Evolutionary conservation across 2,113 vertebrate species (phyloP), one percentile per base, ranked within the genome.

Genomic region (Proteles cristata): DNA sequence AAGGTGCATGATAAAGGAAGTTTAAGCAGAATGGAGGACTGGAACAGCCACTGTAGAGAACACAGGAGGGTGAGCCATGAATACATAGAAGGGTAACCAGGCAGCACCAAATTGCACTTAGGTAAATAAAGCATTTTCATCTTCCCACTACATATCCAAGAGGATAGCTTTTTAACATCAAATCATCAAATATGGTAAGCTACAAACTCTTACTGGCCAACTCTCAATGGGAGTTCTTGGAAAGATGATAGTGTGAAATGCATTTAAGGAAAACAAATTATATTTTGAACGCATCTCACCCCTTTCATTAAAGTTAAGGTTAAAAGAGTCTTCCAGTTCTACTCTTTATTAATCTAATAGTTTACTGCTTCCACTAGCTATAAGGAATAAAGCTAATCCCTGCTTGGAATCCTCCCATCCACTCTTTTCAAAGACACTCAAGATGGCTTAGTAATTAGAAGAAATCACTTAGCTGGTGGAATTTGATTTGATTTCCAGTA

Each of bases 401-500:
- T 86, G 12, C 43, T 92, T 96, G 65, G 71, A 94, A 83, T 66
- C 12, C 25, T 94, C 48, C 53, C 33, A 45, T 83, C 35, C 2
- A 39, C 58, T 87, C 74, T 92, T 81, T 55, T 94, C 31, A 96
- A 93, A 82, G 66, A 77, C 26, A 71, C 21, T 77, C 35, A 88
- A 91, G 19, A 88, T 85, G 33, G 7, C 15, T 82, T 81, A 73
- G 45, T 33, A 95, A 93, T 81, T 86, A 88, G 33, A 76, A 97
- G 23, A 93, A 97, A 91, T 88, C 63, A 69, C 33, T 71, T 88
- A 7, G 17, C 45, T 96, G 93, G 76, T 35, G 33, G 77, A 92
- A 89, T 89, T 89, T 86, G 39, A 89, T 86, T 95, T 82, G 26
- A 71, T 86, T 96, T 97, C 79, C 82, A 96, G 80, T 82, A 61